Conservation (phyloP, 2,797 vertebrate genomes). For the Epinephelus malabaricus region DNA sequence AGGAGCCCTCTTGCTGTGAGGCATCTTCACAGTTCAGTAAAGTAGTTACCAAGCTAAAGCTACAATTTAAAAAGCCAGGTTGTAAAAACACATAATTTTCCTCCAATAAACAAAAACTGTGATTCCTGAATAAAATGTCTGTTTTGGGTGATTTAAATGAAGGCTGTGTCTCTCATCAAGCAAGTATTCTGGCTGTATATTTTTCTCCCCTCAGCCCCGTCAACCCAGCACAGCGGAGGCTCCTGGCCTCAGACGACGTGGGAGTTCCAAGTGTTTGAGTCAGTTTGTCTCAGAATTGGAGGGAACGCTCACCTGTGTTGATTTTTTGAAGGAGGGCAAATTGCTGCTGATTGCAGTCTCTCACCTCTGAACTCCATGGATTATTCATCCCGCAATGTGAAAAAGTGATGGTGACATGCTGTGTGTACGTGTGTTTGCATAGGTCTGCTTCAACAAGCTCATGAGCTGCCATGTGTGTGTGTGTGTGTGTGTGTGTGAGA, state of each 20-base stretch:
- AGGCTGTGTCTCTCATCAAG: too few species aligned
- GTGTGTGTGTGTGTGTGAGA: neutral
- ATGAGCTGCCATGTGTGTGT: neutral
- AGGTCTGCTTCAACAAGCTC: neutral
- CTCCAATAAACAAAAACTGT: too few species aligned
- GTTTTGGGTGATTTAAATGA: too few species aligned
- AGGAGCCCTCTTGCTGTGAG: too few species aligned
- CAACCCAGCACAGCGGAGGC: neutral
- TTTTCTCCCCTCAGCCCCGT: too few species aligned
- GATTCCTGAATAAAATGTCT: too few species aligned
- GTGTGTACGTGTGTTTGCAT: neutral
- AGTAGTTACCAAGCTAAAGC: too few species aligned
- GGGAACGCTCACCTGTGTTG: constrained; percentile 5
- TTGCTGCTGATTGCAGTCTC: constrained; percentile 14
- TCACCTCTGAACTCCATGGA: constrained; percentile 26
- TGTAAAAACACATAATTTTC: too few species aligned
- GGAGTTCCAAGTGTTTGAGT: constrained; percentile 1
- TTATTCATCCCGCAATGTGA: constrained; percentile 29
- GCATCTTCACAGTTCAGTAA: too few species aligned
- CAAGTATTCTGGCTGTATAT: too few species aligned
- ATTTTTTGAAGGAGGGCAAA: constrained; percentile 29
- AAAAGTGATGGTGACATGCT: neutral
- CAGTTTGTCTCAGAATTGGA: constrained; percentile 6
- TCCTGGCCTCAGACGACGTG: neutral
- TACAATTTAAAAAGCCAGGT: too few species aligned